Base-by-base conservation (phyloP, 2,888 invertebrate species). In the Rosalia funebris region DNA sequence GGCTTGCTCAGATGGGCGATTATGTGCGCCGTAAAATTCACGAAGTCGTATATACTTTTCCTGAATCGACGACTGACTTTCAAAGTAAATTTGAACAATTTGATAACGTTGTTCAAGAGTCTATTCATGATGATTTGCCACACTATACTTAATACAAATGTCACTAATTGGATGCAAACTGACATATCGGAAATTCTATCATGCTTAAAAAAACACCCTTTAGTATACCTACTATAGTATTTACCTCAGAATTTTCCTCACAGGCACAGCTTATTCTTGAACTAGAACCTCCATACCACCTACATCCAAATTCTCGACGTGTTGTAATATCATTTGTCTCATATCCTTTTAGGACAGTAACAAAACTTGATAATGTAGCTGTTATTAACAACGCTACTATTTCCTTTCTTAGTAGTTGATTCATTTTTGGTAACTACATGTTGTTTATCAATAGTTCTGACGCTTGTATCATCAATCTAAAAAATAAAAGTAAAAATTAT, bases 211-310 rank as follows among this genome's bases (percentile, higher is more conserved):
- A n/a, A n/a, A n/a, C n/a, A n/a, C n/a, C n/a, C n/a, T n/a, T n/a
- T n/a, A n/a, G n/a, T n/a, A n/a, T n/a, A n/a, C n/a, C n/a, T n/a
- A n/a, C n/a, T n/a, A n/a, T n/a, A n/a, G 7, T 25, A 25, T 25
- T 25, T 75, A 79, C 79, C 75, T 77, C 73, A 5, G 76, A 75
- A 52, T 72, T 72, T 16, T 69, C 60, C 11, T 70, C 59, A 58
- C 81, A 81, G 47, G 70, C 70, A 59, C 81, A 81, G 17, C 56
- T 61, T 44, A 80, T 60, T 39, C 65, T 72, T 12, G 66, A 68
- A 50, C 59, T 65, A 15, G 71, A 75, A 10, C 80, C 80, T 16
- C 81, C 81, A 41, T 68, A 62, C 80, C 80, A 80, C 25, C 66
- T 61, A 59, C 81, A 81, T 14, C 78, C 77, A 62, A 74, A 80